Evolutionary conservation across 2,113 vertebrate genomes (phyloP).

Genomic region (Meles meles): DNA sequence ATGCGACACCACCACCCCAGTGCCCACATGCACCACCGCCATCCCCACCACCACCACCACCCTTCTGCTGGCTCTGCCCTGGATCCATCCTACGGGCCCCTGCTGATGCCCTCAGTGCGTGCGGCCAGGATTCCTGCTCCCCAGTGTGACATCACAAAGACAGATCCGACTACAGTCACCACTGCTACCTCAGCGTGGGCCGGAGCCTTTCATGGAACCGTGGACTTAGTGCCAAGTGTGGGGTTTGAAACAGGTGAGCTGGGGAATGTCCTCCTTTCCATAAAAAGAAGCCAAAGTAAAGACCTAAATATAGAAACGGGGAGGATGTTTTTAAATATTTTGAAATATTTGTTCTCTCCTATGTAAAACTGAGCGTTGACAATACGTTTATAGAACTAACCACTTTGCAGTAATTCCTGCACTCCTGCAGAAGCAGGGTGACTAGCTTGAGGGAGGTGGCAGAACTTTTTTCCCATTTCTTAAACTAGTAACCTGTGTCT

Average conservation of each 20-base stretch:
- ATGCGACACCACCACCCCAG: constrained; percentile 88
- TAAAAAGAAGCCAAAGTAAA: not conserved
- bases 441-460: not conserved
- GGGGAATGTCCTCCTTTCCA: not conserved
- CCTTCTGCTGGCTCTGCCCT: constrained; percentile 84
- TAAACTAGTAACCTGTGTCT: not conserved
- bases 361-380: not conserved
- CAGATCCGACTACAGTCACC: constrained; percentile 86
- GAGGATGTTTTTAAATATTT: not conserved
- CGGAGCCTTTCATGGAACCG: constrained; percentile 91
- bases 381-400: not conserved
- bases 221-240: constrained; percentile 89
- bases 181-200: constrained; percentile 89
- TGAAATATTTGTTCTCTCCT: not conserved
- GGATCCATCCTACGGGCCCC: constrained; percentile 90
- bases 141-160: constrained; percentile 86
- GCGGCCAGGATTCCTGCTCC: constrained; percentile 86
- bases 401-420: constrained; percentile 5
- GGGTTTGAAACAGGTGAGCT: constrained; percentile 92
- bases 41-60: constrained; percentile 87
- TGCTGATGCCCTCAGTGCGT: constrained; percentile 90
- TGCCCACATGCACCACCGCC: constrained; percentile 85
- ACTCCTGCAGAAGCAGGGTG: constrained; percentile 23
- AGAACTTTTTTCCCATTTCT: not conserved
- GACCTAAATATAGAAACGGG: not conserved